Evolutionary conservation across 2,888 invertebrate species (phyloP).

Genomic region (Apoda limacodes): DNA sequence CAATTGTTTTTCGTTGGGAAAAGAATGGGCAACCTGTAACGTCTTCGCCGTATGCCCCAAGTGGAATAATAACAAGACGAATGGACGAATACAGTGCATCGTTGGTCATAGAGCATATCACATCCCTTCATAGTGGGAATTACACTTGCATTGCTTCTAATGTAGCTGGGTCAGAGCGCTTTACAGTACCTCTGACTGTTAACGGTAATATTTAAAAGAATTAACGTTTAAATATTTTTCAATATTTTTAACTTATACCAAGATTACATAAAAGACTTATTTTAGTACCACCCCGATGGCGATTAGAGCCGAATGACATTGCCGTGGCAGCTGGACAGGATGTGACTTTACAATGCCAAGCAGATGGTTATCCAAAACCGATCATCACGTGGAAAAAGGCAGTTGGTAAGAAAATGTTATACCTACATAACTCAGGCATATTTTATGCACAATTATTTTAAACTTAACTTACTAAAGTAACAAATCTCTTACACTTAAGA

Average conservation of each 20-base stretch:
- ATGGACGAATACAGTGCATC: slow-evolving; percentile 89
- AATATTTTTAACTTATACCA: not conserved
- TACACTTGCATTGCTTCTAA: slow-evolving; percentile 94
- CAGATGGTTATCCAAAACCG: slow-evolving; percentile 92
- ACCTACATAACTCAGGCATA: no score
- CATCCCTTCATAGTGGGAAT: slow-evolving; percentile 88
- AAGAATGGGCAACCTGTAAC: slow-evolving; percentile 85
- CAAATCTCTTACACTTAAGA: no score
- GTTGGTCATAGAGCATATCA: slow-evolving; percentile 86
- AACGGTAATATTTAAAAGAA: slow-evolving; percentile 75
- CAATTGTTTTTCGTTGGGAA: slow-evolving; percentile 92
- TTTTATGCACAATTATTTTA: no score
- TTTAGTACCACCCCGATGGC: slow-evolving; percentile 90
- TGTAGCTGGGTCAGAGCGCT: slow-evolving; percentile 83
- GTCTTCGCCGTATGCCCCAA: slow-evolving; percentile 68
- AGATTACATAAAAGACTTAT: no score
- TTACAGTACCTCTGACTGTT: slow-evolving; percentile 83
- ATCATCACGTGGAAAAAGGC: slow-evolving; percentile 91
- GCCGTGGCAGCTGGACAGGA: slow-evolving; percentile 86
- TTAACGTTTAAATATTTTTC: no score
- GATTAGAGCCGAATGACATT: slow-evolving; percentile 86
- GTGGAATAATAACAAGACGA: slow-evolving; percentile 61
- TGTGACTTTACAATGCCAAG: slow-evolving; percentile 88
- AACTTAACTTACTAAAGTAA: no score
- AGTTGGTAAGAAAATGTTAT: slow-evolving; percentile 76